Evolutionary conservation across 2,888 invertebrate species (phyloP).

Genomic region (Athripsodes cinereus): DNA sequence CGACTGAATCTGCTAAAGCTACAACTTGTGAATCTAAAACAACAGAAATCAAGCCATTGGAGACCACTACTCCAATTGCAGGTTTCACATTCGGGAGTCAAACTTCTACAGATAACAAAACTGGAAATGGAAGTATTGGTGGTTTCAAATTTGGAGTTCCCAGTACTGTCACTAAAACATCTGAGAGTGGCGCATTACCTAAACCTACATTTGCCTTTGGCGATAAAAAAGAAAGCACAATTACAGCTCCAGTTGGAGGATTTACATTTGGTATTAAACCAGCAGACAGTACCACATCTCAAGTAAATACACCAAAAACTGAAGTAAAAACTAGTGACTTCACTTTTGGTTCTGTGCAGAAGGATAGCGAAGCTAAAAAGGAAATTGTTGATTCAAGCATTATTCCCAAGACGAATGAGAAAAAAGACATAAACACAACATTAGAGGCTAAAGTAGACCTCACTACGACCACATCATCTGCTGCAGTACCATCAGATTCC

Average conservation of each 20-base stretch:
- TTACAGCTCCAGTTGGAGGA: slow-evolving; percentile 4
- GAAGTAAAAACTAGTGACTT: slow-evolving; percentile 11
- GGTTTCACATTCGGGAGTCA: slow-evolving; percentile 39
- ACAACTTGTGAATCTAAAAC: neutral
- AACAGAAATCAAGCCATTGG: slow-evolving; percentile 42
- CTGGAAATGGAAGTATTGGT: slow-evolving; percentile 9
- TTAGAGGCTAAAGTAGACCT: neutral
- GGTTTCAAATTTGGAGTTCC: slow-evolving; percentile 33
- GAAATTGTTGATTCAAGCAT: slow-evolving; percentile 3
- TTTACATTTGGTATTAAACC: slow-evolving; percentile 27
- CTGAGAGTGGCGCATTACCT: neutral
- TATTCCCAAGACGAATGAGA: neutral
- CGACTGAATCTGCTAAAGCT: slow-evolving; percentile 26
- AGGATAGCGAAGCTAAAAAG: slow-evolving; percentile 5
- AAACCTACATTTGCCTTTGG: slow-evolving; percentile 9
- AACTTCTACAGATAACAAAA: slow-evolving; percentile 19
- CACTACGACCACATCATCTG: neutral
- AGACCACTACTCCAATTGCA: slow-evolving; percentile 27
- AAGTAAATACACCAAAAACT: neutral
- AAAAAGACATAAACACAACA: neutral
- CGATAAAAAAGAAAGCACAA: slow-evolving; percentile 9
- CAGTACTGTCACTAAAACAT: slow-evolving; percentile 5
- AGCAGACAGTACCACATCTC: slow-evolving; percentile 17
- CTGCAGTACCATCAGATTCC: slow-evolving; percentile 1
- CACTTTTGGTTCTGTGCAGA: slow-evolving; percentile 10